Evolutionary conservation across 2,113 vertebrate species (phyloP).

Genomic region (Podarcis cretensis): DNA sequence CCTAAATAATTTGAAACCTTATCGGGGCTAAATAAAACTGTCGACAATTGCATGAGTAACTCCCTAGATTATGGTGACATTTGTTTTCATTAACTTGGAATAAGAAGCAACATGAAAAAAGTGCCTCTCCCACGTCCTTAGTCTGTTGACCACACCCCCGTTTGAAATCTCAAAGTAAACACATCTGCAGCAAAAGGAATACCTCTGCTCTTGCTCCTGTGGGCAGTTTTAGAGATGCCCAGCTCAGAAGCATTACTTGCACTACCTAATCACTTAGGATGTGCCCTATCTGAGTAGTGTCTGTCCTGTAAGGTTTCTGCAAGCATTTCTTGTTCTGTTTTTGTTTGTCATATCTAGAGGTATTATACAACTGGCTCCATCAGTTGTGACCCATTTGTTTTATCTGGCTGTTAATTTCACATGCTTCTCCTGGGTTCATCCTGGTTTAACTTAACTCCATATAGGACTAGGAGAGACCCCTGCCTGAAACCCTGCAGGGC

Average conservation of each 20-base stretch:
- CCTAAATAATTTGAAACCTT: neutral
- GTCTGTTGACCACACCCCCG: neutral
- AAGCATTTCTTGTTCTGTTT: no score
- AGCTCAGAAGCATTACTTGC: no score
- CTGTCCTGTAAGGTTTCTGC: neutral
- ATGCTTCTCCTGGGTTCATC: no score
- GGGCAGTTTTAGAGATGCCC: neutral
- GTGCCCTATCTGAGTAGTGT: no score
- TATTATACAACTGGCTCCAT: no score
- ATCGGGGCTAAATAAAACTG: neutral
- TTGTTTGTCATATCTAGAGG: no score
- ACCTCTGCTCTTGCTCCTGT: neutral
- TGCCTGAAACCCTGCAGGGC: no score
- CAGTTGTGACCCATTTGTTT: no score
- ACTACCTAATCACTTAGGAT: neutral
- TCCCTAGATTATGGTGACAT: neutral
- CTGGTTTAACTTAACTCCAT: no score
- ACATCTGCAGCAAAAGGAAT: neutral
- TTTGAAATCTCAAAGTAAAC: neutral
- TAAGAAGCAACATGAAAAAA: neutral
- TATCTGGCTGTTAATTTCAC: no score
- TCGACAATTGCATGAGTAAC: slow-evolving; percentile 3
- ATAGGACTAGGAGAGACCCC: no score
- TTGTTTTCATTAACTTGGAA: slow-evolving; percentile 12
- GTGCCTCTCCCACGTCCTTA: neutral